phyloP scores from a whole-genome alignment of 2,888 invertebrate genomes.

The Philhelius pedissequus region DNA sequence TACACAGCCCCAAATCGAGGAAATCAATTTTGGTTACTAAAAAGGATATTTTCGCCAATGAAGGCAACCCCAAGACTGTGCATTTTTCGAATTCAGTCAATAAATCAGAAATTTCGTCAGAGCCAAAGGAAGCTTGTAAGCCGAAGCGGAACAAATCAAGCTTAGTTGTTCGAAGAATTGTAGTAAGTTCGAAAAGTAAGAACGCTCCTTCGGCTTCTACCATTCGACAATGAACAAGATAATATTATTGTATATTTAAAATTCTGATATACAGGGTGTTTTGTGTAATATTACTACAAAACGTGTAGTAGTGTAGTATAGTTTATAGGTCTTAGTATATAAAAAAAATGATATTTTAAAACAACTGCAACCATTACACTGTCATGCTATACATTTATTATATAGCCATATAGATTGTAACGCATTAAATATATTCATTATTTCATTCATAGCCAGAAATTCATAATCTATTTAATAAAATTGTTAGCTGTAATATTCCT shows the following conservation, averaged over 20 bases:
- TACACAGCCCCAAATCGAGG: background rate
- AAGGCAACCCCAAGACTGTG: conserved; percentile 60
- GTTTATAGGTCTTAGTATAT: too few relatives aligned
- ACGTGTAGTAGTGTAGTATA: too few relatives aligned
- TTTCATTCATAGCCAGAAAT: too few relatives aligned
- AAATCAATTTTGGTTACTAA: conserved; percentile 60
- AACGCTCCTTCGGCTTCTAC: background rate
- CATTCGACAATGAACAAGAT: conserved; percentile 13
- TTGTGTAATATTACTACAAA: too few relatives aligned
- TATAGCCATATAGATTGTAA: too few relatives aligned
- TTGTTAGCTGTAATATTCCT: too few relatives aligned
- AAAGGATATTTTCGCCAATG: conserved; percentile 71
- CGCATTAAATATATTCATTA: too few relatives aligned
- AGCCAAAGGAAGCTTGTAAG: conserved; percentile 61
- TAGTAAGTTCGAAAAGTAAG: conserved; percentile 71
- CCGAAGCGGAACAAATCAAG: conserved; percentile 71
- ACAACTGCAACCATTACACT: too few relatives aligned
- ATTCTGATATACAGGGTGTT: background rate
- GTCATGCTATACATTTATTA: too few relatives aligned
- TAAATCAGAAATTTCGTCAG: conserved; percentile 2
- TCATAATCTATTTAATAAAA: too few relatives aligned
- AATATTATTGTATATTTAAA: background rate
- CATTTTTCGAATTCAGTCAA: conserved; percentile 31
- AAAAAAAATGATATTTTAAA: too few relatives aligned
- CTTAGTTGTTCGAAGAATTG: conserved; percentile 73